Evolutionary conservation across 2,888 invertebrate genomes (phyloP), one percentile per base, ranked within the genome.

Genomic region (Amorpha juglandis): DNA sequence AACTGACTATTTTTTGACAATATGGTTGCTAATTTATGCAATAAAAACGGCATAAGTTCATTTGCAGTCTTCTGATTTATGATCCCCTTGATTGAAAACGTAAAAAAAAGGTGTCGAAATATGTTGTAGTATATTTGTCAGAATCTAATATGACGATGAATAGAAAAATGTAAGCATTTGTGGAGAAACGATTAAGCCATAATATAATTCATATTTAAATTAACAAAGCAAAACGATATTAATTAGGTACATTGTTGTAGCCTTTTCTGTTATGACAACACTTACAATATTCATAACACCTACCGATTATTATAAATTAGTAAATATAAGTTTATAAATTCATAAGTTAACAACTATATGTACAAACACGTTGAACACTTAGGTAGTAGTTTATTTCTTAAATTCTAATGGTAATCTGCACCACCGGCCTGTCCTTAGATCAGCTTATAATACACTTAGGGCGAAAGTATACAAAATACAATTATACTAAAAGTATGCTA

Each of bases 381-480:
- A 84, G 87, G 88, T 83, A 91, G 86, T 82, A 77, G 78, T 79
- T 78, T 77, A 71, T 82, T 71, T 78, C 85, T 88, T 88, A 88
- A 75, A 71, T 76, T 79, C 81, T 90, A 91, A 80, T 93, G 93
- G 93, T 93, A 93, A 93, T 93, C 93, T 93, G 93, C 93, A 93
- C 93, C 93, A 92, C 93, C 93, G 93, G 93, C 93, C 92, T 91
- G 79, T 83, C 58, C 19, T 58, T 42, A 58, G 58, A 58, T 58
- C 77, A 69, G 68, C 68, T 73, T 70, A 71, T 64, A 70, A 68
- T 75, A 74, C 70, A 77, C 72, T 75, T 73, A 78, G 63, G 38
- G 62, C 69, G 63, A 68, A 50, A 68, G 35, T 21, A 53, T 58
- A 21, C 63, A 65, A 65, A 19, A 58, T 12, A 50, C 19, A 66